Evolutionary conservation across 2,797 vertebrate genomes (phyloP).

Genomic region (Eulemur mongoz): DNA sequence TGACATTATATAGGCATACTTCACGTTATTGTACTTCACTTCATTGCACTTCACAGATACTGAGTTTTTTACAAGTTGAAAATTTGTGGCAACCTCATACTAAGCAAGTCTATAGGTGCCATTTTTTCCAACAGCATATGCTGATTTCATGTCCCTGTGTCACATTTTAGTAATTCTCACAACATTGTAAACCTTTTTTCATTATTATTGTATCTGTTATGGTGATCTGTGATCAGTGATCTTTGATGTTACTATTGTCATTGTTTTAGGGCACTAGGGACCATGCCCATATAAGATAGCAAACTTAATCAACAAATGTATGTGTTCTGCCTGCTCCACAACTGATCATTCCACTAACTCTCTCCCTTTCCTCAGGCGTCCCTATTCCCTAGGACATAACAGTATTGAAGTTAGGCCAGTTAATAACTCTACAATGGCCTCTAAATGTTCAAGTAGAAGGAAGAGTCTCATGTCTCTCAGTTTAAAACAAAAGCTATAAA

Average conservation of each 20-base stretch:
- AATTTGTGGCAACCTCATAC: background rate
- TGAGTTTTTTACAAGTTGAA: background rate
- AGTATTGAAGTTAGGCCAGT: background rate
- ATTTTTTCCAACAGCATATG: background rate
- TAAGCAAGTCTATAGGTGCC: background rate
- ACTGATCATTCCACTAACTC: background rate
- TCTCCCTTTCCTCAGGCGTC: background rate
- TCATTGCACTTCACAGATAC: background rate
- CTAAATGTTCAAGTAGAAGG: background rate
- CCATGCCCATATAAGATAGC: background rate
- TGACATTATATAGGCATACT: background rate
- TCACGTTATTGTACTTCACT: background rate
- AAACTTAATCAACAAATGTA: background rate
- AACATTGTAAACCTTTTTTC: background rate
- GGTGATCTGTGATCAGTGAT: background rate
- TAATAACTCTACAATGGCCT: background rate
- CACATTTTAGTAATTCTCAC: background rate
- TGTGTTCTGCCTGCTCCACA: background rate
- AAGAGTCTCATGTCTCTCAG: background rate
- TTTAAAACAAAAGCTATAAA: background rate
- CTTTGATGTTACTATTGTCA: too few relatives aligned
- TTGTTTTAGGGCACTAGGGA: background rate
- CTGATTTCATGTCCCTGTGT: background rate
- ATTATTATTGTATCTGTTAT: background rate
- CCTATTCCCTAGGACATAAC: background rate